Percentiles rank a stretch among this genome's conserved stretches.
phyloP scores from a whole-genome alignment of 2,888 invertebrate genomes.

The Drosophila sordidapex region DNA sequence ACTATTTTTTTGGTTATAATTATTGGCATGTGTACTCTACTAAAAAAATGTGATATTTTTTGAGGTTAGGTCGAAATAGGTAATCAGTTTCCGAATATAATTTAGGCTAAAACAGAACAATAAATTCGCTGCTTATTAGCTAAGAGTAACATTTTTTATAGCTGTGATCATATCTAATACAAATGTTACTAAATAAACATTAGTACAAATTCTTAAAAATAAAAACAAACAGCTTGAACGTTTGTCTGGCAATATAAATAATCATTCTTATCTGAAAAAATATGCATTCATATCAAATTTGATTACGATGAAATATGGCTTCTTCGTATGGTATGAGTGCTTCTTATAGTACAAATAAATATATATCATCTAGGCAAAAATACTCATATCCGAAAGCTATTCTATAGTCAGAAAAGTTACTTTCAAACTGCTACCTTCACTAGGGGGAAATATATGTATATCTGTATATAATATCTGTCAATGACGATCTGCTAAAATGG shows the following conservation, averaged over 20 bases:
- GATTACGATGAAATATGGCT: neutral
- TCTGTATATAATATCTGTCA: neutral
- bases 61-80: neutral
- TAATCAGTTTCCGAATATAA: neutral
- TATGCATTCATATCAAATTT: neutral
- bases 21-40: slow-evolving; percentile 27
- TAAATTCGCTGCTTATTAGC: neutral
- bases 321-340: neutral
- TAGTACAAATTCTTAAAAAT: neutral
- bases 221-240: neutral
- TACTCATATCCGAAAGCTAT: neutral
- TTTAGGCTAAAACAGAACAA: neutral
- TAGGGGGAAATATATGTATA: neutral
- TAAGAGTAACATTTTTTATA: neutral
- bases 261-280: neutral
- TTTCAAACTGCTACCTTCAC: neutral
- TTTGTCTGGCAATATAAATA: neutral
- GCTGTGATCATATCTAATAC: neutral
- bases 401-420: neutral
- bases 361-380: neutral
- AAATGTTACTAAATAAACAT: neutral
- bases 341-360: neutral
- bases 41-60: slow-evolving; percentile 7
- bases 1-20: slow-evolving; percentile 11
- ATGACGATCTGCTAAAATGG: neutral